Percentiles rank a stretch among this genome's conserved stretches.
These are phyloP conservation scores for Trogon surrucura DNA, from an alignment of 2,113 vertebrate genomes.

Conservation along the genomic window DNA sequence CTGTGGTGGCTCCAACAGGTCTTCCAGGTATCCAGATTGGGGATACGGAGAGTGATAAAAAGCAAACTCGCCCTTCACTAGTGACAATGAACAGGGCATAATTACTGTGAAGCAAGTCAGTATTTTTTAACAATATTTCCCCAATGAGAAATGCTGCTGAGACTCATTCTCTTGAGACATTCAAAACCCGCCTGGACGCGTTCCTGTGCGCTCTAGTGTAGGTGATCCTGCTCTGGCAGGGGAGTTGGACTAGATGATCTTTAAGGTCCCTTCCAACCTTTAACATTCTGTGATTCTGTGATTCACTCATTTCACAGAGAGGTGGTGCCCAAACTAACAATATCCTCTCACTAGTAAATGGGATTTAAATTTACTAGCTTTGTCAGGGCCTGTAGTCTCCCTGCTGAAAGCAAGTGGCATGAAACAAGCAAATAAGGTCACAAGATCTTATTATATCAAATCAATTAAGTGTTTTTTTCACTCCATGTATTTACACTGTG, in stretches of 20 bases:
- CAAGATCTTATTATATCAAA: not conserved
- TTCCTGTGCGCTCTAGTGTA: too few relatives aligned
- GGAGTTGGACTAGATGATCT: too few relatives aligned
- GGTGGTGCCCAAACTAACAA: not conserved
- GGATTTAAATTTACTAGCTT: not conserved
- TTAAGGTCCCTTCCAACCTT: too few relatives aligned
- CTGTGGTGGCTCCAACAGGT: not conserved
- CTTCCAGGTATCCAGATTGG: not conserved
- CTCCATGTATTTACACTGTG: not conserved
- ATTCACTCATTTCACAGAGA: not conserved
- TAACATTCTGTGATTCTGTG: too few relatives aligned
- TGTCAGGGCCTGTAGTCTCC: not conserved
- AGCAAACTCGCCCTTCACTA: not conserved
- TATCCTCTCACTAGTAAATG: not conserved
- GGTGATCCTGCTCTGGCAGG: too few relatives aligned
- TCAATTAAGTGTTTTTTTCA: not conserved
- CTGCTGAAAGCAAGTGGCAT: not conserved
- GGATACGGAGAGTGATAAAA: not conserved
- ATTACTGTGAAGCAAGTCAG: not conserved
- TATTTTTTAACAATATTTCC: not conserved
- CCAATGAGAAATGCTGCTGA: not conserved
- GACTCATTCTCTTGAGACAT: too few relatives aligned
- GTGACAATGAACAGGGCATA: not conserved
- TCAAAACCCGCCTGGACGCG: too few relatives aligned
- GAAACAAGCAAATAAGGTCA: not conserved